Evolutionary conservation across 2,797 vertebrate species (phyloP).

Genomic region (Pseudochaenichthys georgianus): DNA sequence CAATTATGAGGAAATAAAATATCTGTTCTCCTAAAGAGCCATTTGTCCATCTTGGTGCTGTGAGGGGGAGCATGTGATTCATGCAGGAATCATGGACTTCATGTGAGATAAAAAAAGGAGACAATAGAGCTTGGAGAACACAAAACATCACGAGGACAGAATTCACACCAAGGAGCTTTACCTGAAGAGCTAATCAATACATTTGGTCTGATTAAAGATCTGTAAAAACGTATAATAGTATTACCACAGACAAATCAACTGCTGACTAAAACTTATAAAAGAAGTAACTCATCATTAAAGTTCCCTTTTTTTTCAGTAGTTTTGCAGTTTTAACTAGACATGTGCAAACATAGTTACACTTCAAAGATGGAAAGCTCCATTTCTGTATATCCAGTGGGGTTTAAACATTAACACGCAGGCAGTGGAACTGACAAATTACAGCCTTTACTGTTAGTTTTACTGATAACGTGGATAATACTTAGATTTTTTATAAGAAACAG

Average conservation of each 20-base stretch:
- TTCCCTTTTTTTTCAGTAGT: constrained; percentile 6
- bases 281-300: not conserved
- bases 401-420: constrained; percentile 41
- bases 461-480: not conserved
- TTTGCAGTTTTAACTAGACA: constrained; percentile 12
- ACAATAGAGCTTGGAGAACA: constrained; percentile 27
- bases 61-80: constrained; percentile 54
- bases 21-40: constrained; percentile 33
- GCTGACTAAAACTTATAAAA: not conserved
- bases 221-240: not conserved
- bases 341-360: constrained; percentile 20
- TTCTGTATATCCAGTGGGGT: not conserved
- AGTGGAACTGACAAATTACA: not conserved
- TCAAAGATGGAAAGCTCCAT: constrained; percentile 29
- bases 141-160: constrained; percentile 22
- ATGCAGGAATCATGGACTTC: constrained; percentile 28
- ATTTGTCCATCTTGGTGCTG: constrained; percentile 14
- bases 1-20: constrained; percentile 52
- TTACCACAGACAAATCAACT: not conserved
- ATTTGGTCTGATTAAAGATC: not conserved
- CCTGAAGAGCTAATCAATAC: not conserved
- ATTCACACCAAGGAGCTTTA: constrained; percentile 4
- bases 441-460: not conserved
- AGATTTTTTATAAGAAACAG: not conserved
- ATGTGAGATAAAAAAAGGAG: constrained; percentile 15